phyloP scores from a whole-genome alignment of 1,140 invertebrate genomes.

The Brachystomella parvula region DNA sequence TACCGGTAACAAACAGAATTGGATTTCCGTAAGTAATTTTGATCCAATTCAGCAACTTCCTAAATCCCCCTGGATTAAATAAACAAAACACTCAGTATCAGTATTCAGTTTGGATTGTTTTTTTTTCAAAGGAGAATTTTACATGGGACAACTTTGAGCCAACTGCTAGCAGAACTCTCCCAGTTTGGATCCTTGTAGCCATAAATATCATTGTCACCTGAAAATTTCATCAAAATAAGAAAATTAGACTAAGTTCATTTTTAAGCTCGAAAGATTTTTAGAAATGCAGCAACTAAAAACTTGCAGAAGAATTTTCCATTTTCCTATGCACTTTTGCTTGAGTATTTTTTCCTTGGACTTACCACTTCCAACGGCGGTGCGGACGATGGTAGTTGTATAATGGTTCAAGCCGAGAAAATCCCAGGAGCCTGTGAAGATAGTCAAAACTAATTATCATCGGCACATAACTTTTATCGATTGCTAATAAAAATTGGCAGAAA shows the following conservation, averaged over 20 bases:
- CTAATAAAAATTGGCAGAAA: not conserved
- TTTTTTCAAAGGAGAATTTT: not conserved
- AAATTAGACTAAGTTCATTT: no score
- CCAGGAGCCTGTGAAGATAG: conserved; percentile 11
- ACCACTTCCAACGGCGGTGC: not conserved
- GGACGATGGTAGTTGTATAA: conserved; percentile 15
- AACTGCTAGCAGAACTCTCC: not conserved
- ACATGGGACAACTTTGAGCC: conserved; percentile 39
- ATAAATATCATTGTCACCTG: not conserved
- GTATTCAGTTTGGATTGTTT: conserved; percentile 47
- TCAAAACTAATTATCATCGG: not conserved
- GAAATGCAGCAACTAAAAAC: no score
- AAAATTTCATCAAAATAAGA: no score
- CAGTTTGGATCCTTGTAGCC: not conserved
- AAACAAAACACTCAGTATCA: conserved; percentile 43
- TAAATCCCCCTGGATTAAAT: conserved; percentile 41
- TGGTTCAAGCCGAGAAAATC: conserved; percentile 32
- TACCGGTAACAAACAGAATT: conserved; percentile 20
- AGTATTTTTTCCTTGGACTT: not conserved
- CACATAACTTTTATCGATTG: not conserved
- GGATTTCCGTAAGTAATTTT: conserved; percentile 19
- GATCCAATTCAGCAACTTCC: conserved; percentile 26
- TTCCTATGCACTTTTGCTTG: no score
- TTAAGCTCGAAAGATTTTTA: no score
- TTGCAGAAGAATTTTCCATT: no score